A percentile compares a stretch with the other conserved stretches of the same genome.
Evolutionary conservation across 2,888 invertebrate genomes (phyloP).

Genomic region (Dexiosoma caninum): DNA sequence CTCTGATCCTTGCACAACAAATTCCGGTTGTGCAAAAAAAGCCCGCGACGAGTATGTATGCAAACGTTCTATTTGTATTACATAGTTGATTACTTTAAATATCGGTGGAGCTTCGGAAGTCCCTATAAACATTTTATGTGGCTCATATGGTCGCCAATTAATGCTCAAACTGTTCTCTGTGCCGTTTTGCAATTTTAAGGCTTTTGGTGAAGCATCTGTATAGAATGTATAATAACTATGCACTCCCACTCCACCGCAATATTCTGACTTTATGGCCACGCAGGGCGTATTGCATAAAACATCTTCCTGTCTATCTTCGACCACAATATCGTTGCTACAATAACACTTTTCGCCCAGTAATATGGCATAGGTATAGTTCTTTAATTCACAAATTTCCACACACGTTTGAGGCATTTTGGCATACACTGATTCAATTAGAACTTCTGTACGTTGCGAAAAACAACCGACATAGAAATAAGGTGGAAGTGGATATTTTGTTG

Average conservation of each 20-base stretch:
- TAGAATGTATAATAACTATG: conserved; percentile 82
- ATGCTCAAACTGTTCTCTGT: conserved; percentile 83
- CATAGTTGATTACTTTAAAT: conserved; percentile 79
- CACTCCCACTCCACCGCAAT: conserved; percentile 84
- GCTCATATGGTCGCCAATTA: conserved; percentile 81
- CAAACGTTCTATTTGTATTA: conserved; percentile 80
- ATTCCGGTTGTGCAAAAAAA: conserved; percentile 79
- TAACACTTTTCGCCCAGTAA: conserved; percentile 73
- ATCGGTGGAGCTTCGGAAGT: conserved; percentile 63
- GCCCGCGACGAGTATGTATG: conserved; percentile 81
- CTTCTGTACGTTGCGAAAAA: conserved; percentile 72
- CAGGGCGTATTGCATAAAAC: conserved; percentile 81
- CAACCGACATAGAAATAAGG: conserved; percentile 75
- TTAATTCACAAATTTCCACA: conserved; percentile 74
- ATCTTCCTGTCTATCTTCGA: conserved; percentile 76
- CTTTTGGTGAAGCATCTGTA: conserved; percentile 79
- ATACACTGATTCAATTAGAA: conserved; percentile 72
- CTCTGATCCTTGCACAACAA: conserved; percentile 81
- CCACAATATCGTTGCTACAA: conserved; percentile 69
- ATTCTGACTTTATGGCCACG: conserved; percentile 80
- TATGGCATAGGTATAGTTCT: conserved; percentile 73
- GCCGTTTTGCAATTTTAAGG: conserved; percentile 80
- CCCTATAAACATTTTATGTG: conserved; percentile 74
- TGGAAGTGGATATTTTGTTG: conserved; percentile 48
- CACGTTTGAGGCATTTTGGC: conserved; percentile 74